phyloP scores from a whole-genome alignment of 2,797 vertebrate species.

The Cottoperca gobio region DNA sequence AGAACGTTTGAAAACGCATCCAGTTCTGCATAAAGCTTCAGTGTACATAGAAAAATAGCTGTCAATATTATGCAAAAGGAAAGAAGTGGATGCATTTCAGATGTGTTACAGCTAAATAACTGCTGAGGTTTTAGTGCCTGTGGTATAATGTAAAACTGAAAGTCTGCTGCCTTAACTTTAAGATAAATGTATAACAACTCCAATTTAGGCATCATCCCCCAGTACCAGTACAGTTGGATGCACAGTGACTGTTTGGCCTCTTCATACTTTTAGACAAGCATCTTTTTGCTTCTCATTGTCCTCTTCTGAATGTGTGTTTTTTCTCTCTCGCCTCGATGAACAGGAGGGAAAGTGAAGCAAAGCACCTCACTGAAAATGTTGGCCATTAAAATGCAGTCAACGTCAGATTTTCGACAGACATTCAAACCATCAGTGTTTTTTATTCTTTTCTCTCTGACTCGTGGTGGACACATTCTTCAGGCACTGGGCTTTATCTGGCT shows the following conservation, averaged over 20 bases:
- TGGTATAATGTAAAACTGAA: conserved; percentile 14
- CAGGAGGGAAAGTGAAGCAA: conserved; percentile 53
- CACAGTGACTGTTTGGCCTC: conserved; percentile 44
- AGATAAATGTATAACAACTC: conserved; percentile 29
- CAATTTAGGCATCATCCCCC: conserved; percentile 32
- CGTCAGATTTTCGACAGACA: conserved; percentile 75
- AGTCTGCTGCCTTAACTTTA: conserved; percentile 18
- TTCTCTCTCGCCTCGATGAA: conserved; percentile 26
- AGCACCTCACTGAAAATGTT: conserved; percentile 59
- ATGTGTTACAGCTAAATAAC: conserved; percentile 7
- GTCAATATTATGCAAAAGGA: background rate
- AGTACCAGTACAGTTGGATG: conserved; percentile 1
- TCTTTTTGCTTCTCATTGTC: conserved; percentile 42
- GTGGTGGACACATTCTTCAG: conserved; percentile 74
- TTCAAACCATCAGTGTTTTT: conserved; percentile 71
- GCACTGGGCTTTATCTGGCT: conserved; percentile 78
- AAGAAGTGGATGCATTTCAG: background rate
- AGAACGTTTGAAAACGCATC: background rate
- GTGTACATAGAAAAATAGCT: background rate
- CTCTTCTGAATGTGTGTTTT: conserved; percentile 29
- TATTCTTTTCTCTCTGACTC: conserved; percentile 64
- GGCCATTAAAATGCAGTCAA: conserved; percentile 83
- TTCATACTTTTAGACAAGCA: conserved; percentile 47
- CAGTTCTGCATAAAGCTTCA: background rate
- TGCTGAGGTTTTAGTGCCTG: conserved; percentile 12